Conservation (phyloP, 1,140 invertebrate species). For the Drosophila setifemur region DNA sequence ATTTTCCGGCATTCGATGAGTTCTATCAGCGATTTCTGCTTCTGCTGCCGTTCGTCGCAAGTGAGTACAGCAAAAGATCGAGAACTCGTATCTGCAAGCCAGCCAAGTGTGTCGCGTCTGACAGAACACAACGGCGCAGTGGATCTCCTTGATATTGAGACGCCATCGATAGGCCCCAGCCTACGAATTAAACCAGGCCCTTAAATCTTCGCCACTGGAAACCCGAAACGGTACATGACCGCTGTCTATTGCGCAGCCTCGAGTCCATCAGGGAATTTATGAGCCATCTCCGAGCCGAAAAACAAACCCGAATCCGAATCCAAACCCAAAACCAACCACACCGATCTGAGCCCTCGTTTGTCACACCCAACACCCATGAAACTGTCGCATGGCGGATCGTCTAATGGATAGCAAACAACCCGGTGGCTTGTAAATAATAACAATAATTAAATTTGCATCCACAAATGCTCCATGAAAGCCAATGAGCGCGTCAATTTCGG, state of each 20-base stretch:
- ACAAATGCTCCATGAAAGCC: constrained; percentile 58
- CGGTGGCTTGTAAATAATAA: constrained; percentile 69
- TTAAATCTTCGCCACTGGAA: constrained; percentile 10
- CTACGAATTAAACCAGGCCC: not conserved
- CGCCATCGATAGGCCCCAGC: not conserved
- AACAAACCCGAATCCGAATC: not conserved
- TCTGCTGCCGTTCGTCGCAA: constrained; percentile 61
- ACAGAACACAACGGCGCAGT: constrained; percentile 17
- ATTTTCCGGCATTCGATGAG: constrained; percentile 63
- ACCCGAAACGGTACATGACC: constrained; percentile 28
- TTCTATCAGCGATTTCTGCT: constrained; percentile 68
- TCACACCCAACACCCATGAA: constrained; percentile 55
- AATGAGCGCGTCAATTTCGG: constrained; percentile 52
- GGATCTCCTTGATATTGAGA: constrained; percentile 33
- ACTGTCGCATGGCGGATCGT: constrained; percentile 47
- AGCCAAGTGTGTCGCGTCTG: constrained; percentile 54
- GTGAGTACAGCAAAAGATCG: constrained; percentile 51
- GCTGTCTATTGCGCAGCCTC: constrained; percentile 17
- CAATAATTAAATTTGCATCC: constrained; percentile 78
- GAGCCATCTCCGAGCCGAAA: constrained; percentile 60
- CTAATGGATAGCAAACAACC: constrained; percentile 73
- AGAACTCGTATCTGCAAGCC: constrained; percentile 47
- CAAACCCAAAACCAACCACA: not conserved
- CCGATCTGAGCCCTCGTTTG: constrained; percentile 17
- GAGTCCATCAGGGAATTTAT: constrained; percentile 37